phyloP scores from a whole-genome alignment of 2,797 vertebrate species.

The Acipenser transmontanus region DNA sequence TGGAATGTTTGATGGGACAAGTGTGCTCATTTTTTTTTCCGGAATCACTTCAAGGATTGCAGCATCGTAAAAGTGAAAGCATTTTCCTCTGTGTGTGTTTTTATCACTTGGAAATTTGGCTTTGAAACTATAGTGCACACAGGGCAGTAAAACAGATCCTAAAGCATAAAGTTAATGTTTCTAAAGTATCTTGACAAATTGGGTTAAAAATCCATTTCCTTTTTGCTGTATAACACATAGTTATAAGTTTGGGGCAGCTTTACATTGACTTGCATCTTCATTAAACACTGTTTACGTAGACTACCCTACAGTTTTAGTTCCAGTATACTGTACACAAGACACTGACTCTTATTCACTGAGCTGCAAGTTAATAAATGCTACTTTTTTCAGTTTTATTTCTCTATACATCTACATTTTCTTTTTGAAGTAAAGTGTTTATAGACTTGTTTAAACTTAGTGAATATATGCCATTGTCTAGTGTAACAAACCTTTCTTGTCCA shows the following conservation, averaged over 20 bases:
- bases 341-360: no score
- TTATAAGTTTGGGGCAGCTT: no score
- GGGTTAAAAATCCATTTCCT: not conserved
- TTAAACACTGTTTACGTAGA: no score
- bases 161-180: not conserved
- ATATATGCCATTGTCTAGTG: not conserved
- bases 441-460: not conserved
- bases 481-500: not conserved
- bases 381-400: not conserved
- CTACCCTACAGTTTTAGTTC: no score
- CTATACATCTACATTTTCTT: not conserved
- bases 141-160: not conserved
- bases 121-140: not conserved
- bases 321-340: no score
- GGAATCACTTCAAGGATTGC: conserved; percentile 26
- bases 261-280: no score
- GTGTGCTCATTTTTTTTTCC: conserved; percentile 27
- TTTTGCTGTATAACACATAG: not conserved
- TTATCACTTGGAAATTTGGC: conserved; percentile 3
- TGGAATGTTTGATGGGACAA: no score
- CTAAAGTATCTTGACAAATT: not conserved
- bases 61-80: not conserved
- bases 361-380: no score
- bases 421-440: not conserved
- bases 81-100: not conserved